phyloP scores from a whole-genome alignment of 2,797 vertebrate genomes.

The Oreortyx pictus region DNA sequence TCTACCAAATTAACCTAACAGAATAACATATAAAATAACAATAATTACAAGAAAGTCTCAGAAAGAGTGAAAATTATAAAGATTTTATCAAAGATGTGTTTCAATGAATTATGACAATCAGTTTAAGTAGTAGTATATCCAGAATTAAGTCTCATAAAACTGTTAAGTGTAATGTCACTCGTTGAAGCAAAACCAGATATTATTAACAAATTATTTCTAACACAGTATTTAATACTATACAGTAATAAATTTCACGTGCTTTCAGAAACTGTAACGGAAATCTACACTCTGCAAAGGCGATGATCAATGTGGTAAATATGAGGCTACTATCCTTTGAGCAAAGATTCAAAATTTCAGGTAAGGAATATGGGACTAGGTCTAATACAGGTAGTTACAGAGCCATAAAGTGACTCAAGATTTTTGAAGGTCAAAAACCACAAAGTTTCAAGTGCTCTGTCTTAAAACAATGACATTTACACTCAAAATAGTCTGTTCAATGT shows the following conservation, averaged over 20 bases:
- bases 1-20: neutral
- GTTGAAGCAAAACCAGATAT: neutral
- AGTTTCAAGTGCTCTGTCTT: neutral
- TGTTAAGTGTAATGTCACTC: neutral
- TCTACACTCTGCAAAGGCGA: neutral
- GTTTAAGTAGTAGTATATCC: neutral
- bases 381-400: neutral
- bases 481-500: neutral
- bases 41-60: neutral
- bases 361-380: neutral
- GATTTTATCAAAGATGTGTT: neutral
- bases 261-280: neutral
- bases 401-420: neutral
- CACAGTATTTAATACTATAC: neutral
- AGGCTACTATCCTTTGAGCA: neutral
- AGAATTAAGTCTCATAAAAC: neutral
- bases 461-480: neutral
- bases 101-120: neutral
- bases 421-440: neutral
- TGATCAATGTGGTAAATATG: rapidly evolving
- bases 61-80: neutral
- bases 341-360: neutral
- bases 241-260: neutral
- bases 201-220: neutral
- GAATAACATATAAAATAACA: too few species aligned